phyloP scores from a whole-genome alignment of 2,113 vertebrate species.

The Girardinichthys multiradiatus region DNA sequence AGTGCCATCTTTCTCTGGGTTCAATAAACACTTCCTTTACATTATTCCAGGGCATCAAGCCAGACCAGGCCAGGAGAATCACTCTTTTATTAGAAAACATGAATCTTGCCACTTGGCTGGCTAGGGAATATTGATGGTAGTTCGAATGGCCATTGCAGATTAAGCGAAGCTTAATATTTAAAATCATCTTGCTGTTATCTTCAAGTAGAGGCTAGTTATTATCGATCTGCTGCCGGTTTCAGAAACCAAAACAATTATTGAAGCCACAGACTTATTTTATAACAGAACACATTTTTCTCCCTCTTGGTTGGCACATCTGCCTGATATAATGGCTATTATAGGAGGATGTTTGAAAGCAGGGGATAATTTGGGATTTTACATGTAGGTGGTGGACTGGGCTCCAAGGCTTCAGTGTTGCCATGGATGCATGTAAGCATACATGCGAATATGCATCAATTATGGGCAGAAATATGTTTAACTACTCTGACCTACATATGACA shows the following conservation, averaged over 20 bases:
- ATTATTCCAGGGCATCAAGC: conserved; percentile 68
- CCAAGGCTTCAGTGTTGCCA: background rate
- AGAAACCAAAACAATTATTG: conserved; percentile 73
- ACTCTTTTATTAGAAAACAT: conserved; percentile 78
- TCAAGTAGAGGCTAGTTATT: conserved; percentile 54
- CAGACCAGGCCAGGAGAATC: conserved; percentile 58
- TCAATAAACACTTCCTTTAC: conserved; percentile 73
- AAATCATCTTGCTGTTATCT: conserved; percentile 73
- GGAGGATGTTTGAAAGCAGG: conserved; percentile 41
- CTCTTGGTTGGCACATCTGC: conserved; percentile 52
- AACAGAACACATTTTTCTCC: conserved; percentile 69
- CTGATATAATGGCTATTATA: conserved; percentile 68
- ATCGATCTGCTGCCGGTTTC: conserved; percentile 66
- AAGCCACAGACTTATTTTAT: conserved; percentile 70
- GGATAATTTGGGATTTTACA: background rate
- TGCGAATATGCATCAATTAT: background rate
- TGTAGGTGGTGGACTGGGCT: background rate
- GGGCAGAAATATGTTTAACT: background rate
- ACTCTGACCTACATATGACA: background rate
- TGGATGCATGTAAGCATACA: background rate
- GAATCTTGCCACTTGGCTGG: conserved; percentile 67
- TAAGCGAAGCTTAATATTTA: conserved; percentile 74
- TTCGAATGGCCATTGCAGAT: conserved; percentile 71
- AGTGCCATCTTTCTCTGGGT: conserved; percentile 51
- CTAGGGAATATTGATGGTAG: conserved; percentile 68